Base-by-base conservation (phyloP, 2,113 vertebrate species). In the Mobula hypostoma region DNA sequence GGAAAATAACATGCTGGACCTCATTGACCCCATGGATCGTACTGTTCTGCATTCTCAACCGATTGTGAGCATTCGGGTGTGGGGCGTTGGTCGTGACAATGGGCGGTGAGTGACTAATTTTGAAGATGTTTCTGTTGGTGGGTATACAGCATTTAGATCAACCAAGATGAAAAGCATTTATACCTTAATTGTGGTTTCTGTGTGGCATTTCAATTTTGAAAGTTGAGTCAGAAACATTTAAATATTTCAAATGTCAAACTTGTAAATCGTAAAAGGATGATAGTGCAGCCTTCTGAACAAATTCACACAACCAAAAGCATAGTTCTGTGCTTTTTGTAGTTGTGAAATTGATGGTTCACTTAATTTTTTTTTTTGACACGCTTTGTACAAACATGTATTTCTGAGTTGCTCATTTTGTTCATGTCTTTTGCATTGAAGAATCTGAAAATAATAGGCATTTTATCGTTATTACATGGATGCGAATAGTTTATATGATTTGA, bases 51-150 rank as follows among this genome's bases (percentile, higher is more conserved):
- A 99, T 95, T 98, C 98, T 0, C 98, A 99, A 96, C 98, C 98
- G 96, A 99, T 99, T 79, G 98, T 98, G 95, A 99, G 98, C 98
- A 99, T 99, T 96, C 96, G 98, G 2, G 98, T 99, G 48, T 99
- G 99, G 99, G 99, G 98, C 0, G 98, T 99, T 68, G 98, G 99
- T 3, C 98, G 98, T 0, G 99, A 99, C 97, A 98, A 98, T 0
- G 98, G 98, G 95, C 98, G 99, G 99, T 99, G 95, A 97, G 97
- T 96, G 94, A 14, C n/a, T 29, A n/a, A 15, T 58, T 82, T 58
- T 21, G 32, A 80, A 79, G 94, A 80, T 80, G 80, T 94, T n/a
- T 8, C 17, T 29, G 58, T 76, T 40, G 32, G 4, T 82, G 9
- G 12, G 29, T 12, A 11, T 61, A 24, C 83, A 61, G 27, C 56